Conservation (phyloP, 1,140 invertebrate genomes). For the Penaeus vannamei region DNA sequence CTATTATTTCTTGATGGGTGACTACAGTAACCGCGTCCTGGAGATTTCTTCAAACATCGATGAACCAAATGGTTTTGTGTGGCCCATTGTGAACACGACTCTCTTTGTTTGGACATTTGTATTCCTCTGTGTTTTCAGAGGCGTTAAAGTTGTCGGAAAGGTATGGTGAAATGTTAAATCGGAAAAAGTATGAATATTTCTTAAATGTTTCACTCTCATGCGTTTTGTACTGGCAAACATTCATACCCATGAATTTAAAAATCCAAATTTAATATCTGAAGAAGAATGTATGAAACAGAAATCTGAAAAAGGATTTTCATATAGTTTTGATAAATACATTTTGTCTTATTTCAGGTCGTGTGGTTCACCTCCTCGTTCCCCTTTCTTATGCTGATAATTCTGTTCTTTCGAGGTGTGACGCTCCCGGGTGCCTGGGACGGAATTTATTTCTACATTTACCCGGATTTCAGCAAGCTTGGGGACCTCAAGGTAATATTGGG, state of each 20-base stretch:
- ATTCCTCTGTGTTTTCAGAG: conserved; percentile 63
- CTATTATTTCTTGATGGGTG: background rate
- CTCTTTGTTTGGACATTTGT: conserved; percentile 46
- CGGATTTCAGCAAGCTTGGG: conserved; percentile 82
- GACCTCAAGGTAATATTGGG: conserved; percentile 2
- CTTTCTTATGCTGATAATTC: conserved; percentile 92
- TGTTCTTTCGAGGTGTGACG: conserved; percentile 92
- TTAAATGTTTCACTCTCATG: background rate
- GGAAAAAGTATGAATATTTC: no score
- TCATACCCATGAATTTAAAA: background rate
- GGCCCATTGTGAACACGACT: conserved; percentile 51
- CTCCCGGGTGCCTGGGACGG: conserved; percentile 94
- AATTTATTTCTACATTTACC: conserved; percentile 90
- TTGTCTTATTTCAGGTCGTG: conserved; percentile 81
- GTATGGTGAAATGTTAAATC: conserved; percentile 32
- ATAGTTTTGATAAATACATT: background rate
- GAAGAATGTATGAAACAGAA: no score
- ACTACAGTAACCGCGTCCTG: conserved; percentile 41
- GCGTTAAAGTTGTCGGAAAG: conserved; percentile 69
- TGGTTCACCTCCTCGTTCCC: conserved; percentile 99
- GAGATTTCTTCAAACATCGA: conserved; percentile 20
- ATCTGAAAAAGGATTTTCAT: background rate
- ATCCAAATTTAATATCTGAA: no score
- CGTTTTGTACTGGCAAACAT: background rate
- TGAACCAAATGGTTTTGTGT: conserved; percentile 68